Evolutionary conservation across 1,140 invertebrate species (phyloP).

Genomic region (Campoletis sonorensis): DNA sequence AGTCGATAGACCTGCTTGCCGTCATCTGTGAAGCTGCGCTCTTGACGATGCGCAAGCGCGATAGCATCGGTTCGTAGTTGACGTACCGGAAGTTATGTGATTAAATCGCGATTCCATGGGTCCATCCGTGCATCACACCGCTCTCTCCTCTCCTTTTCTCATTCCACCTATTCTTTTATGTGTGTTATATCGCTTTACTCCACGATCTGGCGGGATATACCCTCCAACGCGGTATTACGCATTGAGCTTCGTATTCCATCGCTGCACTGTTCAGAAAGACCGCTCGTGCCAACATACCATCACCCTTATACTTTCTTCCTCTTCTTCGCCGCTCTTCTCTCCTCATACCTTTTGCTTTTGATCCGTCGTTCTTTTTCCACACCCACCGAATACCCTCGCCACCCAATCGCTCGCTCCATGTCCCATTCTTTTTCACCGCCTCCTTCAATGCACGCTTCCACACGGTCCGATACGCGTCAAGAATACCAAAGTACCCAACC

Average conservation of each 20-base stretch:
- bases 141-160: slow-evolving; percentile 18
- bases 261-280: background rate
- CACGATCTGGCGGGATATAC: slow-evolving; percentile 3
- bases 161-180: slow-evolving; percentile 22
- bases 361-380: slow-evolving; percentile 8
- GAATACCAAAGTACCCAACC: slow-evolving; percentile 49
- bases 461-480: slow-evolving; percentile 31
- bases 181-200: slow-evolving; percentile 1
- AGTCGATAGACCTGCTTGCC: background rate
- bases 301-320: background rate
- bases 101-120: slow-evolving; percentile 55
- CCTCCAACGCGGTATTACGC: background rate
- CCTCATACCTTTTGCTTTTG: background rate
- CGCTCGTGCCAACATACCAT: slow-evolving; percentile 16
- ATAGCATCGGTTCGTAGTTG: slow-evolving; percentile 54
- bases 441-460: slow-evolving; percentile 18
- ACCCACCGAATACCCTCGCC: background rate
- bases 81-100: slow-evolving; percentile 56
- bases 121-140: slow-evolving; percentile 51
- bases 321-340: background rate
- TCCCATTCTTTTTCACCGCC: slow-evolving; percentile 43
- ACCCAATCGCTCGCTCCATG: slow-evolving; percentile 1
- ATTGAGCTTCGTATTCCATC: slow-evolving; percentile 15
- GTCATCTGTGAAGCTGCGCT: background rate
- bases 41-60: slow-evolving; percentile 14